Base-by-base conservation (phyloP, 2,888 invertebrate genomes). In the Sinhomidia bicolor region DNA sequence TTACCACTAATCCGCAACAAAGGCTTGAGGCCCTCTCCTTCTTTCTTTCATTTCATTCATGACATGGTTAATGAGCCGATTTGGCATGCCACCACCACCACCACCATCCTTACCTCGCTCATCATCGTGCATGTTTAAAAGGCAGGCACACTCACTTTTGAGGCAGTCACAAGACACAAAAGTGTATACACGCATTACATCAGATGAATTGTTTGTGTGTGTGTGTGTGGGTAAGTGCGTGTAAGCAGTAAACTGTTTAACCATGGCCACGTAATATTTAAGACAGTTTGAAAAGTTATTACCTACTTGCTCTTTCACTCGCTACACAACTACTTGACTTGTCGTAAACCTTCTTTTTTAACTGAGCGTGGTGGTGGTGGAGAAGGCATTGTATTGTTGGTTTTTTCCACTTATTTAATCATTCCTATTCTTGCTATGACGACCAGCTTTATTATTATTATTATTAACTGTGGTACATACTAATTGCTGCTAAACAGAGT, bases 21-120 rank as follows among this genome's bases (percentile, higher is more conserved):
- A 88, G 83, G 88, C 84, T 84, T 57, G 84, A 79, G 89, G 85
- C 85, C 89, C 89, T 89, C 89, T n/a, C n/a, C n/a, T n/a, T n/a
- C n/a, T n/a, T n/a, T n/a, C 89, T 89, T 85, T 89, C 88, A 54
- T 89, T 89, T 81, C 89, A 89, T 89, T 89, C 89, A 85, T 89
- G 89, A 89, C 89, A 89, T 89, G 85, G 89, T 89, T 89, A 89
- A 89, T 89, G 89, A 89, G 89, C 89, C 85, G 89, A 85, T 89
- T 89, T 89, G 84, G 85, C 89, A 89, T 89, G 88, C 89, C 85
- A 89, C 83, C 71, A 29, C 71, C 60, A 57, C 89, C 85, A 89
- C 84, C 76, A 54, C 68, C 57, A 54, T 89, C 74, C 71, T 71
- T 29, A 51, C 51, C 20, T 54, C 54, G 10, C 36, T 36, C 9